Conservation (phyloP, 2,888 invertebrate species). For the Agrotis segetum region DNA sequence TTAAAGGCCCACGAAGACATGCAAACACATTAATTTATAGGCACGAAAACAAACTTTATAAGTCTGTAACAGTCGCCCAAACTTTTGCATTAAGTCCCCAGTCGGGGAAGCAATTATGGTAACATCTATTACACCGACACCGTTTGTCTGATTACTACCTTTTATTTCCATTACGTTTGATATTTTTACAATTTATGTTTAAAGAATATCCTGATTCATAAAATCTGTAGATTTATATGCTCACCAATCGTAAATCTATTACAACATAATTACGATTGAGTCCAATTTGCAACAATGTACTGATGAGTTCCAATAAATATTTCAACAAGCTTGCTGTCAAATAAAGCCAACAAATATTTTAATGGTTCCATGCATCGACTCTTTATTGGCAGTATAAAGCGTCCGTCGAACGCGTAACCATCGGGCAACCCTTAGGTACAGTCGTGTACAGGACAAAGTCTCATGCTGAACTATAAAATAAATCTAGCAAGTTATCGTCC, state of each 20-base stretch:
- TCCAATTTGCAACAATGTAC: slow-evolving; percentile 88
- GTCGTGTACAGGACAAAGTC: slow-evolving; percentile 79
- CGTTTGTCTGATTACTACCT: slow-evolving; percentile 69
- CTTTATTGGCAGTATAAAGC: slow-evolving; percentile 88
- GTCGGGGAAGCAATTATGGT: slow-evolving; percentile 82
- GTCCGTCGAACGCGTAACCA: slow-evolving; percentile 72
- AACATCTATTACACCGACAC: slow-evolving; percentile 77
- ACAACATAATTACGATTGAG: slow-evolving; percentile 75
- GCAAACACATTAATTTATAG: slow-evolving; percentile 89
- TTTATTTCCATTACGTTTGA: slow-evolving; percentile 63
- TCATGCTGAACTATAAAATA: slow-evolving; percentile 87
- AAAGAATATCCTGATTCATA: slow-evolving; percentile 36
- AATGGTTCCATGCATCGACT: slow-evolving; percentile 85
- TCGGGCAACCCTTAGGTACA: slow-evolving; percentile 76
- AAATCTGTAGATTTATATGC: slow-evolving; percentile 50
- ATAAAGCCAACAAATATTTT: slow-evolving; percentile 90
- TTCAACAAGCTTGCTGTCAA: slow-evolving; percentile 85
- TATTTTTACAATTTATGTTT: slow-evolving; percentile 62
- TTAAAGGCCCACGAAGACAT: slow-evolving; percentile 79
- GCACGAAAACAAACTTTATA: slow-evolving; percentile 86
- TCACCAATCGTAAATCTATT: slow-evolving; percentile 62
- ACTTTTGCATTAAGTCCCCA: slow-evolving; percentile 87
- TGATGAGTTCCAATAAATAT: slow-evolving; percentile 82
- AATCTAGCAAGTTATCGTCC: slow-evolving; percentile 90
- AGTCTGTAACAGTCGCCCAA: slow-evolving; percentile 79